Base-by-base conservation (phyloP, 2,797 vertebrate genomes). In the Spinibarbus caldwelli region DNA sequence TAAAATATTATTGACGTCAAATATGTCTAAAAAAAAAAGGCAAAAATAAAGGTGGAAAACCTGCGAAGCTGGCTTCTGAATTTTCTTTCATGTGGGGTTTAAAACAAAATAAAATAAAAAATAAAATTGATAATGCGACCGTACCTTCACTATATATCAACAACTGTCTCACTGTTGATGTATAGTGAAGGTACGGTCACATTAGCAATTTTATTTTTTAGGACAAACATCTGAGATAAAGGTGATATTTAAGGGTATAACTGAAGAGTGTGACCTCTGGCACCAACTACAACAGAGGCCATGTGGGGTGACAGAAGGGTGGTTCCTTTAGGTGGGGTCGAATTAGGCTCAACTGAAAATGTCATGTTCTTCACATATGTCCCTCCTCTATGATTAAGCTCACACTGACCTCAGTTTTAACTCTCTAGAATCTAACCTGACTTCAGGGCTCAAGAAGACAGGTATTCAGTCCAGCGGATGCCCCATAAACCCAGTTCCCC, bases 301-400 rank as follows among this genome's bases (percentile, higher is more conserved):
- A 62, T 62, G 36, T 29, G 76, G 54, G 76, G 76, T 78, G 54
- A 62, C 54, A 21, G 54, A 38, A 62, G 54, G 76, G 76, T 26
- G 34, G 75, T 38, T 38, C 34, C 75, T 38, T 57, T n/a, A 52
- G 52, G 75, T 62, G 76, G 54, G n/a, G 76, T 43, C 1, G n/a
- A n/a, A 19, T 43, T 78, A 7, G 8, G 52, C 36, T 41, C 36
- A 59, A 62, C 54, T 21, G 15, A 62, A 78, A 62, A 11, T 62
- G 7, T 34, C 29, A 9, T 7, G 6, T 15, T 66, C 62, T 34
- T 64, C 62, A 41, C 26, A 78, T 36, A 59, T 23, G 8, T 12
- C 75, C 52, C 34, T 77, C 23, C 23, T 8, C 41, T 9, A 19
- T 26, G 52, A 77, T 41, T 59, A 78, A 59, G 19, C 52, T 78